A percentile compares a stretch with the other conserved stretches of the same genome.
Conservation (phyloP, 2,888 invertebrate genomes). For the Aproaerema taeniolella region DNA sequence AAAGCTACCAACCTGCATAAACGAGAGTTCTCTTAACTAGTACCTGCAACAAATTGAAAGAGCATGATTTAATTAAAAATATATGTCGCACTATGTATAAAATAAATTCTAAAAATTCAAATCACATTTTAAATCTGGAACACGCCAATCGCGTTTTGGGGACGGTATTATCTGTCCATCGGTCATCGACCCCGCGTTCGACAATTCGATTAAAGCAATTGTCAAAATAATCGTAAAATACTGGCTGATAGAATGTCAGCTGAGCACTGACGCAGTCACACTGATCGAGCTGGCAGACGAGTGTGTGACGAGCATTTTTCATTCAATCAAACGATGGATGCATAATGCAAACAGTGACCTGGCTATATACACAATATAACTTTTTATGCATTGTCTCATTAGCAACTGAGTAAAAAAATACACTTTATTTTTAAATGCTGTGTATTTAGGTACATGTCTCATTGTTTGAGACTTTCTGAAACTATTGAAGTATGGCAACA, state of each 20-base stretch:
- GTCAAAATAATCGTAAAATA: conserved; percentile 17
- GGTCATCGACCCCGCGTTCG: conserved; percentile 27
- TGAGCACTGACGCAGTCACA: too few species aligned
- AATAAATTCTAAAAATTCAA: too few species aligned
- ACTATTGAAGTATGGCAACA: too few species aligned
- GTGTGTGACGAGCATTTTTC: conserved; percentile 2
- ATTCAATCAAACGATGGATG: conserved; percentile 16
- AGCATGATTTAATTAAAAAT: conserved; percentile 4
- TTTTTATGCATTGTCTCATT: too few species aligned
- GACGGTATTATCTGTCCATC: conserved; percentile 29
- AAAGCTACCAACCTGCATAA: conserved; percentile 50
- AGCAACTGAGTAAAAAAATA: too few species aligned
- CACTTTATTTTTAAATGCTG: too few species aligned
- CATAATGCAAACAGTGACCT: conserved; percentile 23
- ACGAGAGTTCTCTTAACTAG: conserved; percentile 26
- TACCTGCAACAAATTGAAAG: conserved; percentile 43
- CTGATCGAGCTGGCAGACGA: conserved; percentile 1
- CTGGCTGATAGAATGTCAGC: conserved; percentile 5
- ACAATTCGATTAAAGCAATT: conserved; percentile 21
- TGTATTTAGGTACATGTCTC: too few species aligned
- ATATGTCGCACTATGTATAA: too few species aligned
- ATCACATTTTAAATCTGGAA: too few species aligned
- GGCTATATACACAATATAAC: conserved; percentile 2
- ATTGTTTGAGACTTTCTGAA: too few species aligned
- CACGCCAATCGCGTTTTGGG: too few species aligned